Evolutionary conservation across 2,797 vertebrate species (phyloP), one percentile per base, ranked within the genome.

Genomic region (Chrosomus eos): DNA sequence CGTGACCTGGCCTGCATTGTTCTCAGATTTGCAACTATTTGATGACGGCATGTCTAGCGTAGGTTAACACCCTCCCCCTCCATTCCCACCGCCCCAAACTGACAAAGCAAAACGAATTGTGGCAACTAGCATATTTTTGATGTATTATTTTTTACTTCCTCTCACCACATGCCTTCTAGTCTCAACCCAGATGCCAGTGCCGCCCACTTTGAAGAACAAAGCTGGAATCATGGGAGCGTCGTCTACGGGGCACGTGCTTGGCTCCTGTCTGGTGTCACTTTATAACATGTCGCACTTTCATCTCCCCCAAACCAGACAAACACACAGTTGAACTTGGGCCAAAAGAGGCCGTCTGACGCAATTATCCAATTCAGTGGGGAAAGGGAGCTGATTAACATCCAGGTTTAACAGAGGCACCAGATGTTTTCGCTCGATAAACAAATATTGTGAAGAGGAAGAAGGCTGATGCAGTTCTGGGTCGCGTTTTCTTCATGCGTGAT

Each of bases 41-140:
- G 88, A 95, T 94, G 92, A 94, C 91, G 91, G 90, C 90, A 93
- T 79, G 92, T 95, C 94, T 94, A 90, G 82, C 13, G 14, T 67
- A 43, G 71, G 77, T 77, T 26, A 71, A 60, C n/a, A 48, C 48
- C 23, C 8, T 58, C 78, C 72, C 68, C 86, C 60, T 78, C n/a
- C 51, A 38, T 84, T 86, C 84, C 70, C 62, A 53, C 68, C 76
- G 64, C 71, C 66, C 2, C 11, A 73, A 72, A 88, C 86, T 70
- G 51, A 73, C 36, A 89, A 89, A 91, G 90, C 86, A 83, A 86
- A 79, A 89, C 80, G 68, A 84, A 74, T 76, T 85, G 18, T 80
- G 81, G 70, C 70, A 68, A 64, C 74, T 81, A 71, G 82, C 86
- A 81, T 78, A 82, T 89, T 88, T 86, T 40, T 36, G 67, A 60